Percentiles rank a stretch among this genome's conserved stretches.
phyloP scores from a whole-genome alignment of 2,113 vertebrate species.

The Galemys pyrenaicus region DNA sequence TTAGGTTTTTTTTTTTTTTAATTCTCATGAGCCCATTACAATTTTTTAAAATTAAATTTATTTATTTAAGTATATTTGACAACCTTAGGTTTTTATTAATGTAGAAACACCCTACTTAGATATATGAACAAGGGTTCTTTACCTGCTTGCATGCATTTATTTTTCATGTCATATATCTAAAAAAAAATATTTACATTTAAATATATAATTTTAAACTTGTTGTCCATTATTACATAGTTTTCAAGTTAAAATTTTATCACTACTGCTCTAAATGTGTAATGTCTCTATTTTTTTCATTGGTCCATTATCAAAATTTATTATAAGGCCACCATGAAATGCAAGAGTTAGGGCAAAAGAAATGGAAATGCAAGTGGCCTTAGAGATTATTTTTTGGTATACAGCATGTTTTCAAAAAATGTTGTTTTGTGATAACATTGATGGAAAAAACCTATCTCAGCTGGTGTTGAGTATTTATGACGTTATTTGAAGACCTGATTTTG shows the following conservation, averaged over 20 bases:
- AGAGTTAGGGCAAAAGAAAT: conserved; percentile 4
- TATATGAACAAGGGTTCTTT: neutral
- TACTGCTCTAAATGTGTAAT: neutral
- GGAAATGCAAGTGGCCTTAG: neutral
- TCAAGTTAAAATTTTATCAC: conserved; percentile 15
- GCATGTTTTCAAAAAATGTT: too few species aligned
- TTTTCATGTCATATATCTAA: conserved; percentile 1
- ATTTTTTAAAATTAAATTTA: too few species aligned
- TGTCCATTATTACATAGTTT: neutral
- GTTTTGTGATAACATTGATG: too few species aligned
- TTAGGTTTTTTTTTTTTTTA: too few species aligned
- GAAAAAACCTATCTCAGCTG: too few species aligned
- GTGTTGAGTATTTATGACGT: too few species aligned
- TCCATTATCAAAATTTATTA: neutral
- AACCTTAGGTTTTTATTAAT: neutral
- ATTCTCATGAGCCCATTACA: too few species aligned
- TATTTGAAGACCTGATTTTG: too few species aligned
- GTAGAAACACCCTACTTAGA: neutral
- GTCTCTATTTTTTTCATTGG: conserved; percentile 7
- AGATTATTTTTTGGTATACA: neutral
- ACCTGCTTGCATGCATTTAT: neutral
- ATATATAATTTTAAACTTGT: neutral
- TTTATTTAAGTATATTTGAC: too few species aligned
- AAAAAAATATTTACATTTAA: conserved; percentile 3
- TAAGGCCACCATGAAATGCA: neutral